These are phyloP conservation scores for Calephelis virginiensis DNA, from an alignment of 1,140 invertebrate genomes.

Conservation along the genomic window DNA sequence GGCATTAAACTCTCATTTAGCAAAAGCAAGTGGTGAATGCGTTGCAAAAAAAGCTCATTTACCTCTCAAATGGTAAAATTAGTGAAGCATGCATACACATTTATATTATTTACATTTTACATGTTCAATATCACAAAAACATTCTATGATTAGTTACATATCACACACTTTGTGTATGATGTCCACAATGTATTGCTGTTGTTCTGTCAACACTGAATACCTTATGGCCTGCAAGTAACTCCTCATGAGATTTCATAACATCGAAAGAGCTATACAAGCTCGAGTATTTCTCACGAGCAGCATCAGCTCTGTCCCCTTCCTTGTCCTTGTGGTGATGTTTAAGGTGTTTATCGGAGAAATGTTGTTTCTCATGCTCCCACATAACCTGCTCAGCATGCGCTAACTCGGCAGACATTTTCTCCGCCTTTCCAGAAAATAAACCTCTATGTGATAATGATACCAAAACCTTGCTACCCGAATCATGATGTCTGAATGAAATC, in stretches of 20 bases:
- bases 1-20: constrained; percentile 17
- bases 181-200: constrained; percentile 35
- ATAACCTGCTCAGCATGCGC: constrained; percentile 76
- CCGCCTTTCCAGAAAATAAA: constrained; percentile 77
- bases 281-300: constrained; percentile 72
- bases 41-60: constrained; percentile 19
- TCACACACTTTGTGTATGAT: constrained; percentile 32
- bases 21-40: constrained; percentile 21
- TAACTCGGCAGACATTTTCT: constrained; percentile 75
- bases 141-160: constrained; percentile 35
- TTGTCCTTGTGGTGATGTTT: constrained; percentile 64
- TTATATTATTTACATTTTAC: constrained; percentile 23
- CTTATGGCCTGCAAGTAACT: constrained; percentile 62
- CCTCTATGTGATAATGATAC: constrained; percentile 58
- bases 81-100: constrained; percentile 21
- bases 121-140: constrained; percentile 27
- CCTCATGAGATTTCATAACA: constrained; percentile 71
- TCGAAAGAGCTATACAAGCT: constrained; percentile 78
- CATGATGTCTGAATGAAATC: constrained; percentile 44
- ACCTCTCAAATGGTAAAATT: constrained; percentile 17
- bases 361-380: constrained; percentile 70
- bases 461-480: constrained; percentile 45
- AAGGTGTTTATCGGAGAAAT: constrained; percentile 64
- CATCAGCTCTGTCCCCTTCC: constrained; percentile 42
- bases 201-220: constrained; percentile 58